Percentiles rank a stretch among this genome's conserved stretches.
These are phyloP conservation scores for Candoia aspera DNA, from an alignment of 2,113 vertebrate species.

Conservation along the genomic window DNA sequence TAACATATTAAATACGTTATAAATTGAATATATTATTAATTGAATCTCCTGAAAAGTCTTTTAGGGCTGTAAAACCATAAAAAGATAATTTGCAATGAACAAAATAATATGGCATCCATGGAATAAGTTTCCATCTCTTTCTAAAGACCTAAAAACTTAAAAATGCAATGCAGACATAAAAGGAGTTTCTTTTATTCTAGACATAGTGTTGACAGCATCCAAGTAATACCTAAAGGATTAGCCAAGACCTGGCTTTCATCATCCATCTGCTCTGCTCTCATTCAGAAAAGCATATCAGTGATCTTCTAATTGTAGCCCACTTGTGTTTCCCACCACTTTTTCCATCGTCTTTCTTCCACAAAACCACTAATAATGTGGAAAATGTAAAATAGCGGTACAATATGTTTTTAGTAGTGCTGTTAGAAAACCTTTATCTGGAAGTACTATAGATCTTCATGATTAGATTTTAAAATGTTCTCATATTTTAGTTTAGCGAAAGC, in stretches of 20 bases:
- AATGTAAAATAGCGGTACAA: background rate
- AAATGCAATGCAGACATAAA: background rate
- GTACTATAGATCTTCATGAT: background rate
- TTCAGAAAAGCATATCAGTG: background rate
- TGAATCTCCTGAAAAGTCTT: background rate
- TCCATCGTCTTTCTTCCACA: background rate
- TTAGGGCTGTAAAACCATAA: background rate
- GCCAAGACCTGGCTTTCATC: background rate
- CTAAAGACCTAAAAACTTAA: background rate
- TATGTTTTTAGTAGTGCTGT: background rate
- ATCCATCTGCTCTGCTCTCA: background rate
- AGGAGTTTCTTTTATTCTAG: background rate
- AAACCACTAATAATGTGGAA: background rate
- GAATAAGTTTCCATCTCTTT: background rate
- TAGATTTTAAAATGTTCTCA: background rate
- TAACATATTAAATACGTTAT: background rate
- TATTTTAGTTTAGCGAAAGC: background rate
- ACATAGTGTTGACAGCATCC: background rate
- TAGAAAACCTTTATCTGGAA: background rate
- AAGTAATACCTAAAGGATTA: background rate
- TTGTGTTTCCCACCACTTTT: background rate
- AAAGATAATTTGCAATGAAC: fast-evolving
- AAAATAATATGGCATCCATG: background rate
- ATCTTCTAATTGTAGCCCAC: background rate
- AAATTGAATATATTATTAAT: background rate